Base-by-base conservation (phyloP, 2,888 invertebrate species). In the Pseudococcus jackbeardsleyi region DNA sequence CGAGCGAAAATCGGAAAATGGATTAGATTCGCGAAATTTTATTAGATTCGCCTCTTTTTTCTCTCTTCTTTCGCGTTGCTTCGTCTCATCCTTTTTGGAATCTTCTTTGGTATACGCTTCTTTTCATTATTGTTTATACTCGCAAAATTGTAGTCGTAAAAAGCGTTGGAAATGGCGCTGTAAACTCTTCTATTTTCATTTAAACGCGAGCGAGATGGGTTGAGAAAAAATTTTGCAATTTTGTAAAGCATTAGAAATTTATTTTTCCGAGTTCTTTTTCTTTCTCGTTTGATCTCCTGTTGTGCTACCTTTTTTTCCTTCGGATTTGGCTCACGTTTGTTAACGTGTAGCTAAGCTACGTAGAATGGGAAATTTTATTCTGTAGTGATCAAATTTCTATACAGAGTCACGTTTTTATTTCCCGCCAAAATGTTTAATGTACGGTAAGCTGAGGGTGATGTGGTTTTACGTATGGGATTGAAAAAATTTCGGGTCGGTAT, bases 121-220 rank as follows among this genome's bases (percentile, higher is more conserved):
- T 42, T 79, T 79, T 79, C 42, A 79, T 79, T 79, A 79, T 79
- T 79, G 79, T 79, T 79, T 79, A 79, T 79, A 42, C 42, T 79
- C n/a, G 79, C 46, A 19, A 79, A 79, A 79, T 79, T 79, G 79
- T 79, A 42, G 42, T 17, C 79, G n/a, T 79, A 79, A 79, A 79
- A 46, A 39, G 79, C 42, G 42, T 46, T 42, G 79, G 17, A 79
- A 79, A 42, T 79, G 79, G 9, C 42, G 79, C 42, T 79, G 79
- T 79, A 79, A 42, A 79, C 42, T 79, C 79, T 79, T 39, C 79
- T 79, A 79, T 79, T 79, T 46, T 79, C 79, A 79, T 79, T 79
- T 79, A 46, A 79, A 79, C 79, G 79, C 79, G 42, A 9, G 15
- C n/a, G n/a, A 72, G 33, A 79, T 33, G 79, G 79, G 79, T 79